A percentile compares a stretch with the other conserved stretches of the same genome.
phyloP scores from a whole-genome alignment of 2,888 invertebrate genomes.

The Ochropleura leucogaster region DNA sequence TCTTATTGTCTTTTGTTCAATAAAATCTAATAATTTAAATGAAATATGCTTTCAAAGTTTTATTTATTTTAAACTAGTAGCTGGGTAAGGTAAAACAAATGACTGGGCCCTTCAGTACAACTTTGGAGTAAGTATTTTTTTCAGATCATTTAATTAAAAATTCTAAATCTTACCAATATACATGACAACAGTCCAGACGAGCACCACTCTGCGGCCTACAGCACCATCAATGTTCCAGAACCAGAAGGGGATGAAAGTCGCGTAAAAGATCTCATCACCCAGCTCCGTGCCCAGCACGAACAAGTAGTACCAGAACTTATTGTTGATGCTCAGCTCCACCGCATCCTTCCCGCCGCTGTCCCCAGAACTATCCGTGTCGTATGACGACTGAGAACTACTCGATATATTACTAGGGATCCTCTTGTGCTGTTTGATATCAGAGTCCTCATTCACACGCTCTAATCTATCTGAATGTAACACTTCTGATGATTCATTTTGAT shows the following conservation, averaged over 20 bases:
- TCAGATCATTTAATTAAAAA: neutral
- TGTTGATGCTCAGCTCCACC: conserved; percentile 90
- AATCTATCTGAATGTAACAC: conserved; percentile 78
- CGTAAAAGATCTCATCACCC: conserved; percentile 97
- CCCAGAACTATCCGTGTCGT: conserved; percentile 82
- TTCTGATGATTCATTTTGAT: conserved; percentile 74
- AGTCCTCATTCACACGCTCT: conserved; percentile 73
- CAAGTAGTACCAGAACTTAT: conserved; percentile 95
- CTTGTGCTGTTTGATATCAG: conserved; percentile 80
- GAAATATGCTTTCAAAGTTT: neutral
- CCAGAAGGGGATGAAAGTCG: conserved; percentile 97
- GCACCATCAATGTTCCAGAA: conserved; percentile 98
- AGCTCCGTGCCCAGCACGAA: conserved; percentile 96
- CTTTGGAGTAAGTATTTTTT: neutral
- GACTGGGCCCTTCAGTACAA: neutral
- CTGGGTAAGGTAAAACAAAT: neutral
- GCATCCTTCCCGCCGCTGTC: conserved; percentile 80
- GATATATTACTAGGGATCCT: conserved; percentile 84
- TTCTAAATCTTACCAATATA: conserved; percentile 92
- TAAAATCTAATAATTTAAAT: neutral
- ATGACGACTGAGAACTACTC: conserved; percentile 83
- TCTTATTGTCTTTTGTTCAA: neutral
- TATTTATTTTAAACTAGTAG: neutral
- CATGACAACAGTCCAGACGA: conserved; percentile 96
- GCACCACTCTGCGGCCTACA: conserved; percentile 95